Percentiles rank a stretch among this genome's conserved stretches.
phyloP scores from a whole-genome alignment of 1,140 invertebrate species.

The Brachionus plicatilis region DNA sequence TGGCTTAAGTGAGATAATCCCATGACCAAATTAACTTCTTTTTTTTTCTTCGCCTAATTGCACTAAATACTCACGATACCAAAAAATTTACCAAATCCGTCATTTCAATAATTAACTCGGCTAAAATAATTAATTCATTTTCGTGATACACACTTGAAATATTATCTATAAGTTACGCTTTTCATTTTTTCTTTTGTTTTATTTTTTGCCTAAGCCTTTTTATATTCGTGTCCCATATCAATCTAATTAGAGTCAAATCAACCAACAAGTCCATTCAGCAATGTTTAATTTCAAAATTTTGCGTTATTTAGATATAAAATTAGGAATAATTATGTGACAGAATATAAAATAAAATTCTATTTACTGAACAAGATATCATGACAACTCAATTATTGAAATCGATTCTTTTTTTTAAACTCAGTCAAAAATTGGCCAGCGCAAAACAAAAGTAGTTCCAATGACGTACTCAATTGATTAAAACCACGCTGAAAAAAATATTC shows the following conservation, averaged over 20 bases:
- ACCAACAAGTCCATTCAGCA: not conserved
- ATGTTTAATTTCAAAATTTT: slow-evolving; percentile 10
- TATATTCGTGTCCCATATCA: slow-evolving; percentile 27
- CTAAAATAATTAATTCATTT: slow-evolving; percentile 4
- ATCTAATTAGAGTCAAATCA: slow-evolving; percentile 29
- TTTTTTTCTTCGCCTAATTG: not conserved
- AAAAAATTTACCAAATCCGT: not conserved
- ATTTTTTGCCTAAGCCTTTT: not conserved
- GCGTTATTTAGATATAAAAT: slow-evolving; percentile 20
- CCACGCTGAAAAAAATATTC: not conserved
- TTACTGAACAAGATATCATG: slow-evolving; percentile 28
- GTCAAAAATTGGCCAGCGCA: not conserved
- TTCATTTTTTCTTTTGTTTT: not conserved
- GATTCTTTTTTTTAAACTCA: not conserved
- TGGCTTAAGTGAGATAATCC: not conserved
- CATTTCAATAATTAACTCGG: not conserved
- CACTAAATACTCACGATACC: not conserved
- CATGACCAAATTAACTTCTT: not conserved
- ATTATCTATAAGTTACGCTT: slow-evolving; percentile 30
- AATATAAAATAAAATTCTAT: not conserved
- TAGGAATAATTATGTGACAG: slow-evolving; percentile 34
- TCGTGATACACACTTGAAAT: slow-evolving; percentile 6
- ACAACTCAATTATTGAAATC: slow-evolving; percentile 33
- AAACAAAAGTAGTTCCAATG: not conserved
- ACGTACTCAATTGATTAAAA: not conserved